Conservation (phyloP, 2,797 vertebrate species). For the Neostethus bicornis region DNA sequence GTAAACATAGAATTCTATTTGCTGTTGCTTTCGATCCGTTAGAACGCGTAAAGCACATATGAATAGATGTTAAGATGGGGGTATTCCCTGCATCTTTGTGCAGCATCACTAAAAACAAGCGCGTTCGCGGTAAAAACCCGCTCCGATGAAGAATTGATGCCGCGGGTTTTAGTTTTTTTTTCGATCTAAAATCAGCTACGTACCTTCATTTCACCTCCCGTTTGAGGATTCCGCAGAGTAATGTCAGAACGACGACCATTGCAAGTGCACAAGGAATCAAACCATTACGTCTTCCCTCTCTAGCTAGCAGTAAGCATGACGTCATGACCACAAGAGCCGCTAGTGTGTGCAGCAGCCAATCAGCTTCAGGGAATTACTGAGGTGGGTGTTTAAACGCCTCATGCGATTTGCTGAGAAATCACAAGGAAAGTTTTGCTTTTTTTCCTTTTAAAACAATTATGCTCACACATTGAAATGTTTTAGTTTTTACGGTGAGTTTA, state of each 20-base stretch:
- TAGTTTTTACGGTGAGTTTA: too few relatives aligned
- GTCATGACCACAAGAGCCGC: too few relatives aligned
- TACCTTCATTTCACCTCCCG: conserved; percentile 83
- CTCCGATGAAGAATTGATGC: neutral
- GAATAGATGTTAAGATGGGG: conserved; percentile 31
- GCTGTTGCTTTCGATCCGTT: conserved; percentile 22
- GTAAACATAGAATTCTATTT: neutral
- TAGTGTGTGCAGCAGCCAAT: conserved; percentile 78
- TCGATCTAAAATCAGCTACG: conserved; percentile 6
- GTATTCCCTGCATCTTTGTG: conserved; percentile 34
- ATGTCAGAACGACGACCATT: conserved; percentile 76
- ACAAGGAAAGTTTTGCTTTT: conserved; percentile 4
- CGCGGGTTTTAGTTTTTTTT: too few relatives aligned
- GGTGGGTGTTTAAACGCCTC: conserved; percentile 68
- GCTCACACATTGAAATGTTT: too few relatives aligned
- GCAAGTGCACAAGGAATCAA: conserved; percentile 75
- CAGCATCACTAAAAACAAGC: conserved; percentile 31
- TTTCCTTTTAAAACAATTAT: too few relatives aligned
- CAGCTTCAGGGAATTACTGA: conserved; percentile 3
- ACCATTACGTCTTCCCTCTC: conserved; percentile 84
- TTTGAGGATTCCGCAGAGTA: conserved; percentile 72
- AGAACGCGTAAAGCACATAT: conserved; percentile 14
- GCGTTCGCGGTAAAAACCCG: neutral
- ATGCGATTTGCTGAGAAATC: conserved; percentile 23
- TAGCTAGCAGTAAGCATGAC: too few relatives aligned